Evolutionary conservation across 2,113 vertebrate genomes (phyloP).

Genomic region (Gasterosteus aculeatus): DNA sequence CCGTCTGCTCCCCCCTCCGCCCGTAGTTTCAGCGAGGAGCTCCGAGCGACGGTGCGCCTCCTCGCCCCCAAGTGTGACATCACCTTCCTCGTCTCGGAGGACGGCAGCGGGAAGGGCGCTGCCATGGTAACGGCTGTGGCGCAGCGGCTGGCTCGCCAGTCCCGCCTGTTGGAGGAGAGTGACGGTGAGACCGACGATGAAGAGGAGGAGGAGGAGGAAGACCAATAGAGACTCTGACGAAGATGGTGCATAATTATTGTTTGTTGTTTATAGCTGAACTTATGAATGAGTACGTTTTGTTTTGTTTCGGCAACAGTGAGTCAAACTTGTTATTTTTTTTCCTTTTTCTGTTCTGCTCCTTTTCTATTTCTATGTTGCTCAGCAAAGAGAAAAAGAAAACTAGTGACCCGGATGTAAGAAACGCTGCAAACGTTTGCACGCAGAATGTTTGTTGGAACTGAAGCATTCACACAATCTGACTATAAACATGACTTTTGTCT

Average conservation of each 20-base stretch:
- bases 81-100: conserved; percentile 84
- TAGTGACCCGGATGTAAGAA: not conserved
- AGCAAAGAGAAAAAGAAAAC: not conserved
- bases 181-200: conserved; percentile 38
- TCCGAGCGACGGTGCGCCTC: conserved; percentile 72
- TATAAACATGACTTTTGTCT: not conserved
- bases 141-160: conserved; percentile 61
- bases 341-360: not conserved
- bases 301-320: not conserved
- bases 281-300: not conserved
- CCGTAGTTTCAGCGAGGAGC: conserved; percentile 82
- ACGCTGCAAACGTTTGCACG: not conserved
- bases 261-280: too few relatives aligned
- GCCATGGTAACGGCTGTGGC: conserved; percentile 88
- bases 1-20: too few relatives aligned
- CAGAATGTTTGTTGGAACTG: not conserved
- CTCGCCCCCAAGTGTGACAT: conserved; percentile 85
- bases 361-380: not conserved
- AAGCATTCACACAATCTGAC: not conserved
- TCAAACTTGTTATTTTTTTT: not conserved
- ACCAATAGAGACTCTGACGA: conserved; percentile 2
- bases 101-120: conserved; percentile 88
- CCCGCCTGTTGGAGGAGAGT: conserved; percentile 67
- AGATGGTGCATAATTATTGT: not conserved
- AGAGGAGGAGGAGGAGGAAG: conserved; percentile 46